phyloP scores from a whole-genome alignment of 2,797 vertebrate species.

The Periparus ater region DNA sequence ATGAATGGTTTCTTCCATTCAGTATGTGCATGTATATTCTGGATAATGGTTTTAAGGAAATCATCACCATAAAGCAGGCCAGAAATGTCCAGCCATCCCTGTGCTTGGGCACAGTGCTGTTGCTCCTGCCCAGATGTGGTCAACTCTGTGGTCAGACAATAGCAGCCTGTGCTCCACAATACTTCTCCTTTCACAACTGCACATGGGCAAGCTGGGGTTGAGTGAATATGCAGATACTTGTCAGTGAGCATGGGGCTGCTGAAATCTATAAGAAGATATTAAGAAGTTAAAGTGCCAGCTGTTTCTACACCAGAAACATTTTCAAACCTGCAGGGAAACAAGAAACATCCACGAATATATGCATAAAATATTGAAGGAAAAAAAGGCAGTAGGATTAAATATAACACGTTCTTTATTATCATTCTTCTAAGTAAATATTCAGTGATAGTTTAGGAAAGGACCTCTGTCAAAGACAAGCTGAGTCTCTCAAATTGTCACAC shows the following conservation, averaged over 20 bases:
- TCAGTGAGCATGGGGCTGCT: neutral
- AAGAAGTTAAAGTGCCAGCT: neutral
- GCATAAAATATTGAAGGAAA: neutral
- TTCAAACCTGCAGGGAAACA: neutral
- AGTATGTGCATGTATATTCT: neutral
- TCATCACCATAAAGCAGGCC: neutral
- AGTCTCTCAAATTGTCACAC: neutral
- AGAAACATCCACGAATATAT: neutral
- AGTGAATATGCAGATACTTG: neutral
- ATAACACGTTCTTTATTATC: neutral
- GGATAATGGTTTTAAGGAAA: neutral
- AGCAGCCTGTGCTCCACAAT: neutral
- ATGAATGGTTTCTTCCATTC: neutral
- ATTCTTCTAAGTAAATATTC: neutral
- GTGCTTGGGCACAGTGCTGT: neutral
- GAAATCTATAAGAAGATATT: neutral
- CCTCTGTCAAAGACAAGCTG: neutral
- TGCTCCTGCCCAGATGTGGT: neutral
- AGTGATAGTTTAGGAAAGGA: neutral
- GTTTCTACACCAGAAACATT: neutral
- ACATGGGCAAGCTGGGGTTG: neutral
- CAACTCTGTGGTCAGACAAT: neutral
- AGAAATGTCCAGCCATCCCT: neutral
- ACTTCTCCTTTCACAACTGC: neutral
- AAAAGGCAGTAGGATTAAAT: neutral